Conservation (phyloP, 1,140 invertebrate species). For the Linepithema humile region DNA sequence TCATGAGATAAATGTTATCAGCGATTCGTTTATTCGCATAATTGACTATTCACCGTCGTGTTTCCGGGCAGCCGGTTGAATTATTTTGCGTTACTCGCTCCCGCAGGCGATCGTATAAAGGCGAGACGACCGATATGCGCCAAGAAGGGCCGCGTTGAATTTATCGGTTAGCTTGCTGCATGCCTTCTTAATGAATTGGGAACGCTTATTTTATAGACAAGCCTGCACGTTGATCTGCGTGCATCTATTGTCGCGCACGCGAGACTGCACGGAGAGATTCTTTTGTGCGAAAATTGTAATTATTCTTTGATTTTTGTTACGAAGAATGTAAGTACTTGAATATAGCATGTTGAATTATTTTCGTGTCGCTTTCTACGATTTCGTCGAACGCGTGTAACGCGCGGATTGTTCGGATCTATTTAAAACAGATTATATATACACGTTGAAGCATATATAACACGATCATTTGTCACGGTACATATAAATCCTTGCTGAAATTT, state of each 20-base stretch:
- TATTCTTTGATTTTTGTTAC: too few relatives aligned
- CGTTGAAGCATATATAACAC: too few relatives aligned
- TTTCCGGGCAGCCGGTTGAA: neutral
- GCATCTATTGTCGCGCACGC: neutral
- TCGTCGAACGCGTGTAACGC: too few relatives aligned
- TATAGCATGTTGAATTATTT: too few relatives aligned
- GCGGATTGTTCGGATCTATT: too few relatives aligned
- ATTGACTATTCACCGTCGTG: conserved; percentile 1
- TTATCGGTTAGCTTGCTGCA: conserved; percentile 18
- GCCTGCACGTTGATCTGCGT: neutral
- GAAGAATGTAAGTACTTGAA: too few relatives aligned
- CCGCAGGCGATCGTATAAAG: conserved; percentile 13
- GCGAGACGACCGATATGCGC: conserved; percentile 47
- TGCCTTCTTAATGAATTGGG: conserved; percentile 16
- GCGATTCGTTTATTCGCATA: neutral
- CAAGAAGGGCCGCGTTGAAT: conserved; percentile 6
- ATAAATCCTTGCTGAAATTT: too few relatives aligned
- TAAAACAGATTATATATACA: too few relatives aligned
- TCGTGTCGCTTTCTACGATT: too few relatives aligned
- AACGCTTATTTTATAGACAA: conserved; percentile 18
- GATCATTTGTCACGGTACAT: too few relatives aligned
- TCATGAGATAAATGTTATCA: neutral
- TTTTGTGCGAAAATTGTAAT: conserved; percentile 2
- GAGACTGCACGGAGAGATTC: neutral
- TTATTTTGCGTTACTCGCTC: neutral